These are phyloP conservation scores for Biston stratarius DNA, from an alignment of 2,888 invertebrate species.

Conservation along the genomic window DNA sequence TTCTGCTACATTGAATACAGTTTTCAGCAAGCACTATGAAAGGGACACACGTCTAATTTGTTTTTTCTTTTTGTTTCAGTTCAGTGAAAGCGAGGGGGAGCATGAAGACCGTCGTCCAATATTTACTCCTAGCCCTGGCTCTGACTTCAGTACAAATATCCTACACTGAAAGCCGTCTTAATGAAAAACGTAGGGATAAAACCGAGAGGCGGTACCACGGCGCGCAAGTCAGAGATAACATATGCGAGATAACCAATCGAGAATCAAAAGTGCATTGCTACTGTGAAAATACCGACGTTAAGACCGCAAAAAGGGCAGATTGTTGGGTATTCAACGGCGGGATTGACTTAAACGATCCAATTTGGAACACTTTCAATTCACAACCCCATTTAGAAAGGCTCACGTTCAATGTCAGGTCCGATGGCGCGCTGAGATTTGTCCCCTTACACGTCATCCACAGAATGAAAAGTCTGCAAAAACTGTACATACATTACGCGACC, in stretches of 20 bases:
- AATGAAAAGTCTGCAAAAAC: constrained; percentile 88
- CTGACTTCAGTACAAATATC: constrained; percentile 85
- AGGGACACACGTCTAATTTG: constrained; percentile 45
- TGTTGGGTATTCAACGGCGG: constrained; percentile 92
- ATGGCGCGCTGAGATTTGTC: constrained; percentile 89
- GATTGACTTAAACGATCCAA: constrained; percentile 88
- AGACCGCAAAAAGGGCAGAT: constrained; percentile 89
- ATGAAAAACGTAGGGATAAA: constrained; percentile 85
- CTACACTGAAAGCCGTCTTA: constrained; percentile 82
- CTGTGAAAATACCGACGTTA: constrained; percentile 87
- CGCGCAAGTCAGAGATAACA: constrained; percentile 79
- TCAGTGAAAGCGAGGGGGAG: constrained; percentile 60
- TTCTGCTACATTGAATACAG: constrained; percentile 2
- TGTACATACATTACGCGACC: constrained; percentile 91
- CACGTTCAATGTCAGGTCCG: constrained; percentile 89
- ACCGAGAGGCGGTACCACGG: constrained; percentile 77
- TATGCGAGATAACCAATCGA: constrained; percentile 85
- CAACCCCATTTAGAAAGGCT: constrained; percentile 90
- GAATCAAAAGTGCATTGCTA: constrained; percentile 89
- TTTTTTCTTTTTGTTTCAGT: constrained; percentile 78
- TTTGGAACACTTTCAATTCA: constrained; percentile 91
- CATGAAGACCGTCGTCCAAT: constrained; percentile 81
- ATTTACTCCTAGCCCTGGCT: constrained; percentile 82
- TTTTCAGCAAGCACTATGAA: constrained; percentile 11
- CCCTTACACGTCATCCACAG: constrained; percentile 89